A percentile compares a stretch with the other conserved stretches of the same genome.
These are phyloP conservation scores for Podargus strigoides DNA, from an alignment of 2,797 vertebrate genomes.

Conservation along the genomic window DNA sequence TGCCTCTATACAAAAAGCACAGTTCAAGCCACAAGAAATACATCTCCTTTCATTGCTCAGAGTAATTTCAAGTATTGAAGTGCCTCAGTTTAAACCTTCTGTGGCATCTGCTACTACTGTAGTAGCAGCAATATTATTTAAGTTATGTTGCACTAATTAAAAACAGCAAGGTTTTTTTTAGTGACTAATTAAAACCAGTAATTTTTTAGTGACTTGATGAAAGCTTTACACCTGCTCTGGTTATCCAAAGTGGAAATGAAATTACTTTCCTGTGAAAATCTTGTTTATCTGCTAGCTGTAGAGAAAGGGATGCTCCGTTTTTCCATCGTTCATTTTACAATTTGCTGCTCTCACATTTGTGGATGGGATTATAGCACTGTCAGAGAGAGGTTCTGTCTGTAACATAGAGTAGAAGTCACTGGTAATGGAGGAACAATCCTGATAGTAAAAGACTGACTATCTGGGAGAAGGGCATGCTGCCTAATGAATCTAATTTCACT, in stretches of 20 bases:
- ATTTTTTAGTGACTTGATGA: not conserved
- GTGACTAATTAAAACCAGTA: not conserved
- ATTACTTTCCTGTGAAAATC: not conserved
- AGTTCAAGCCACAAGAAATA: not conserved
- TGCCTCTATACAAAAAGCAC: not conserved
- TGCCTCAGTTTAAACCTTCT: not conserved
- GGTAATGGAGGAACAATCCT: not conserved
- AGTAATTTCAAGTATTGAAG: not conserved
- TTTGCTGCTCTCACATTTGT: not conserved
- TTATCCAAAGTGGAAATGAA: not conserved
- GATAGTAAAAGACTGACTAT: not conserved
- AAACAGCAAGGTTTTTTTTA: not conserved
- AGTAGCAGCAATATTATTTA: not conserved
- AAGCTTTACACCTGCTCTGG: not conserved
- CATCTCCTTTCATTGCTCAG: not conserved
- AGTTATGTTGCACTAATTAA: not conserved
- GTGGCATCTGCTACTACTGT: not conserved
- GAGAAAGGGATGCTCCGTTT: not conserved
- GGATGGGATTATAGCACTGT: not conserved
- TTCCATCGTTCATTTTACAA: not conserved
- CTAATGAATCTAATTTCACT: not conserved
- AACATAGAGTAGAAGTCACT: not conserved
- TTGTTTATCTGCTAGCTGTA: not conserved
- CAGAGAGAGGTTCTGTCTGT: not conserved
- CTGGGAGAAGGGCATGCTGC: not conserved